Evolutionary conservation across 2,113 vertebrate species (phyloP), one percentile per base, ranked within the genome.

Genomic region (Mesitornis unicolor): DNA sequence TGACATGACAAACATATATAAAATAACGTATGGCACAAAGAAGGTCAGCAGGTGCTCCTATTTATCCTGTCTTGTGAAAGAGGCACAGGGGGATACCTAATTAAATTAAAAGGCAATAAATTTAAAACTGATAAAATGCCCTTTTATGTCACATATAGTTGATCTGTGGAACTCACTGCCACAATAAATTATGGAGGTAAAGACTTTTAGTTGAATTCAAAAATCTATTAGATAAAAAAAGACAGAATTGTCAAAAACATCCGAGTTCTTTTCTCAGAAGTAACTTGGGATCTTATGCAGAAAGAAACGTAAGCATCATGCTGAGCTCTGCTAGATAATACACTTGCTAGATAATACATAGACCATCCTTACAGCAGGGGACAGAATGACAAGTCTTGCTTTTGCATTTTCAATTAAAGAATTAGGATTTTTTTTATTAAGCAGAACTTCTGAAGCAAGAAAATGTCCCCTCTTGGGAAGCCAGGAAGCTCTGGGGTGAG

Each of bases 41-140:
- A 89, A 96, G 96, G 92, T 93, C 95, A 96, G 75, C 85, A 89
- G 93, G 93, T 97, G 92, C 79, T 90, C 63, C 60, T 96, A 75
- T 95, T 96, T 95, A 93, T 94, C 79, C 92, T 96, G 82, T 86
- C 90, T 92, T 90, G 91, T 94, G 83, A 96, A 94, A 92, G 79
- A 96, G 90, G 84, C 83, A 81, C 69, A 84, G 65, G 61, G 95
- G 79, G 60, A 92, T 77, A 84, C 47, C 56, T 94, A 93, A 96
- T 94, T 90, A 67, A 90, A 96, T 96, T 96, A 96, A 96, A 93
- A 95, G 85, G 83, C 79, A 95, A 88, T 95, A 90, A 93, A 96
- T 96, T 81, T 45, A n/a, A 96, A 95, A 96, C 91, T 80, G 19
- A 94, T 88, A 93, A 95, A 94, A 94, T 90, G 76, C 51, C 57